A percentile compares a stretch with the other conserved stretches of the same genome.
Evolutionary conservation across 1,140 invertebrate species (phyloP).

Genomic region (Pogonognathellus flavescens): DNA sequence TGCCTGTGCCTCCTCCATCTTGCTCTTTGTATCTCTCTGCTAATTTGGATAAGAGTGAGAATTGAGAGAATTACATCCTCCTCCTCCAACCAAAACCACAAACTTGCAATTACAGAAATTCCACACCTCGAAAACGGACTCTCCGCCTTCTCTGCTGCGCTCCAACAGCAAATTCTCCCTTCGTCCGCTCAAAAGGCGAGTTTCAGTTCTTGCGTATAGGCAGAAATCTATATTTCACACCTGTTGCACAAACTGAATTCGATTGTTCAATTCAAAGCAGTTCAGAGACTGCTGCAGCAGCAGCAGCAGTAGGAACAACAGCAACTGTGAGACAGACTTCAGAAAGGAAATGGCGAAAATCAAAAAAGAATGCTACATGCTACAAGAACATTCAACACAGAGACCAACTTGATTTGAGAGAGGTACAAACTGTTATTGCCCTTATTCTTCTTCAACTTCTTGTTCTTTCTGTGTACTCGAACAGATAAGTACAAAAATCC

Average conservation of each 20-base stretch:
- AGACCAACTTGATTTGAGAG: too few relatives aligned
- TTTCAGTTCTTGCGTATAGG: conserved; percentile 36
- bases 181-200: conserved; percentile 2
- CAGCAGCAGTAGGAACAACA: neutral
- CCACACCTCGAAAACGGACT: conserved; percentile 26
- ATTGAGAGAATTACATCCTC: neutral
- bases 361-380: neutral
- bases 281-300: neutral
- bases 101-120: conserved; percentile 36
- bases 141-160: conserved; percentile 11
- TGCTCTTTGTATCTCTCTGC: neutral
- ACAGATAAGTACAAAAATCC: neutral
- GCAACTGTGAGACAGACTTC: neutral
- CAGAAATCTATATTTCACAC: conserved; percentile 56
- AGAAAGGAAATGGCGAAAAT: conserved; percentile 50
- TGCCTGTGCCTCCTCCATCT: conserved; percentile 11
- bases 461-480: too few relatives aligned
- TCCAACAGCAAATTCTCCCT: conserved; percentile 8
- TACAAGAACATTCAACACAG: too few relatives aligned
- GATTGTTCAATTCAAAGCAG: conserved; percentile 25
- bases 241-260: conserved; percentile 56
- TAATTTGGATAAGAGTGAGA: conserved; percentile 27
- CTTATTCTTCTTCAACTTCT: too few relatives aligned
- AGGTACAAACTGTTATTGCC: too few relatives aligned
- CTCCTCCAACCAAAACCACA: neutral